Percentiles rank a stretch among this genome's conserved stretches.
Conservation (phyloP, 2,113 vertebrate genomes). For the Pitta sordida region DNA sequence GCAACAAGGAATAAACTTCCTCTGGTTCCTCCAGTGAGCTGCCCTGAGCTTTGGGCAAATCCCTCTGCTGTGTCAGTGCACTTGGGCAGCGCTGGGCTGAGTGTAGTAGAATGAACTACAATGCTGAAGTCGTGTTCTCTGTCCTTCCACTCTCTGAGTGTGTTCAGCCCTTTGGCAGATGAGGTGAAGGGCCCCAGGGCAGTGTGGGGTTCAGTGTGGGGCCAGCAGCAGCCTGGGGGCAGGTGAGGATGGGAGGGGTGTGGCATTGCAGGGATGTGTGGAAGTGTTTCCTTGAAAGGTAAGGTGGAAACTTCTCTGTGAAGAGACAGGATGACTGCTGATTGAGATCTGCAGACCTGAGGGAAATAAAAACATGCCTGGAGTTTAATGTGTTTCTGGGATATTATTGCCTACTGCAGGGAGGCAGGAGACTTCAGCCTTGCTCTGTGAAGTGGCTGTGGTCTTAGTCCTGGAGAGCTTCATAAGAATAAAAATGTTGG, state of each 20-base stretch:
- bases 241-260: accelerated
- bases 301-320: background rate
- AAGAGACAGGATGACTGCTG: background rate
- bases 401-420: background rate
- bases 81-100: background rate
- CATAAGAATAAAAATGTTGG: background rate
- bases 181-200: background rate
- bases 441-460: background rate
- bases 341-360: background rate
- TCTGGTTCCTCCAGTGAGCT: background rate
- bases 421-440: background rate
- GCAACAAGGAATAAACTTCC: background rate
- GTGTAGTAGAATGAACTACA: accelerated
- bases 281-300: background rate
- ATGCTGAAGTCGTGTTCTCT: background rate
- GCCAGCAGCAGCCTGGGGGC: background rate
- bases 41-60: background rate
- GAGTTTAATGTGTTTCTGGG: background rate
- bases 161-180: background rate
- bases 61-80: background rate
- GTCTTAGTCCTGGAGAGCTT: background rate
- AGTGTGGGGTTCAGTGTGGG: too few species aligned
- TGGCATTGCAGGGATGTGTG: background rate
- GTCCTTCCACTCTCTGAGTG: background rate
- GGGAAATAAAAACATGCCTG: background rate